These are phyloP conservation scores for Eulemur rubriventer DNA, from an alignment of 2,797 vertebrate genomes.

Conservation along the genomic window DNA sequence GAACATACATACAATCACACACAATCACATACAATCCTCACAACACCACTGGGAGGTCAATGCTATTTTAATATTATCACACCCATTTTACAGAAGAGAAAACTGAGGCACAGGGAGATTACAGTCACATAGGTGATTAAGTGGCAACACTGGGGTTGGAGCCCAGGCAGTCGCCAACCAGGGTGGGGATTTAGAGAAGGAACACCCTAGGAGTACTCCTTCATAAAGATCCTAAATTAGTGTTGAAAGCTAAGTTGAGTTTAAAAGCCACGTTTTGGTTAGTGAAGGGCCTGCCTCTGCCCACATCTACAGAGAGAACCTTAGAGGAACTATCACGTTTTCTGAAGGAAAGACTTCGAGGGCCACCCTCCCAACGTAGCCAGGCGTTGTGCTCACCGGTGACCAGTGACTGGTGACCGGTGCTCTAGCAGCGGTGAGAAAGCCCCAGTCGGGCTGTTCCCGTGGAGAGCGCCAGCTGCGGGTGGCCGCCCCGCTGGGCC, in stretches of 20 bases:
- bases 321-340: background rate
- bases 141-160: background rate
- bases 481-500: background rate
- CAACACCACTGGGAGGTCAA: background rate
- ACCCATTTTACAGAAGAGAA: background rate
- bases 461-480: fast-evolving
- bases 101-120: background rate
- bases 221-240: background rate
- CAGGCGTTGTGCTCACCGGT: background rate
- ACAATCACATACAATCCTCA: background rate
- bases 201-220: background rate
- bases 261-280: background rate
- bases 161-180: background rate
- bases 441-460: background rate
- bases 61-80: background rate
- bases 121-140: background rate
- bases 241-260: background rate
- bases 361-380: background rate
- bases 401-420: background rate
- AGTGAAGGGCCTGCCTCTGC: background rate
- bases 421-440: background rate
- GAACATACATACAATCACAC: background rate
- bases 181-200: background rate
- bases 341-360: background rate
- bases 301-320: background rate